A percentile compares a stretch with the other conserved stretches of the same genome.
Evolutionary conservation across 2,888 invertebrate species (phyloP).

Genomic region (Sisyra terminalis): DNA sequence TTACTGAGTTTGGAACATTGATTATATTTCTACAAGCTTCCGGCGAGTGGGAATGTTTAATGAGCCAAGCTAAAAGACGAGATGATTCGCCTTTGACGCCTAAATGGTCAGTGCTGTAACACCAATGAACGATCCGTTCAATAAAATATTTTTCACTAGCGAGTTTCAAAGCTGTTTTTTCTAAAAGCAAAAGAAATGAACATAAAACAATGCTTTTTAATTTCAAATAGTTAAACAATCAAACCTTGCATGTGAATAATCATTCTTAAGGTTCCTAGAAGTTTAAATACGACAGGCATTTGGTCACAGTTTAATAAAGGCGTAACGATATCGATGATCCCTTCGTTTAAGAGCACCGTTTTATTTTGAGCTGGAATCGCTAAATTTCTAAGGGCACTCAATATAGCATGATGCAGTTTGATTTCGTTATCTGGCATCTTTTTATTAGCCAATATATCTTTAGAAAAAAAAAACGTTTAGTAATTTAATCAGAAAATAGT

Average conservation of each 20-base stretch:
- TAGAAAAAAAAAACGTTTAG: constrained; percentile 11
- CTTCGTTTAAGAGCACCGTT: constrained; percentile 48
- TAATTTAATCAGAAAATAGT: neutral
- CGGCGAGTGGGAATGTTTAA: constrained; percentile 44
- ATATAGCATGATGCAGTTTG: constrained; percentile 49
- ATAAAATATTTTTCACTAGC: constrained; percentile 45
- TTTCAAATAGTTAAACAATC: constrained; percentile 11
- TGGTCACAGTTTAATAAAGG: constrained; percentile 52
- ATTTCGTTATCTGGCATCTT: constrained; percentile 43
- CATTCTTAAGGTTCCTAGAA: constrained; percentile 73
- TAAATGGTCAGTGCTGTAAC: constrained; percentile 57
- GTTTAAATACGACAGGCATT: constrained; percentile 69
- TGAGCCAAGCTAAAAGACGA: constrained; percentile 61
- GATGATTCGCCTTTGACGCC: constrained; percentile 74
- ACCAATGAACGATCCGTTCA: constrained; percentile 55
- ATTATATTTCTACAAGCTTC: constrained; percentile 24
- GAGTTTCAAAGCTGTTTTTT: constrained; percentile 50
- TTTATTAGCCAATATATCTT: constrained; percentile 32
- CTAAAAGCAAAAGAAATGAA: too few species aligned
- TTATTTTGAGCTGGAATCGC: constrained; percentile 63
- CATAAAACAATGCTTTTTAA: too few species aligned
- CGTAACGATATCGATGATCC: constrained; percentile 54
- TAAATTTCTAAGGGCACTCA: constrained; percentile 65
- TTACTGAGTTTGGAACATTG: constrained; percentile 49
- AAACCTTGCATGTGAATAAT: constrained; percentile 69